Conservation (phyloP, 2,888 invertebrate genomes). For the Oscheius sp. region DNA sequence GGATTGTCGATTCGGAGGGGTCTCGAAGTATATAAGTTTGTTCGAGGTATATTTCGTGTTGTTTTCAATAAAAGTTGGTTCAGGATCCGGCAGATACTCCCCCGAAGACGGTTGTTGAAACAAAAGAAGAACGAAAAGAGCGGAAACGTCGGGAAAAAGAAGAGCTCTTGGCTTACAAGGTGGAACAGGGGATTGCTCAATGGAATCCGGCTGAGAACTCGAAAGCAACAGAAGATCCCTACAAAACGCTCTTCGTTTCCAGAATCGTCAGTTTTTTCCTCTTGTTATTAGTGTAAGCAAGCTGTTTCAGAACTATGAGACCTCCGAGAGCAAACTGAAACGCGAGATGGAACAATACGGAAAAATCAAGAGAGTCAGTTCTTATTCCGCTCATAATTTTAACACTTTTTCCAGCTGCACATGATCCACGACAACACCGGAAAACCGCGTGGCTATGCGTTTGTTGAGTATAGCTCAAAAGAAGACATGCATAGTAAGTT, state of each 20-base stretch:
- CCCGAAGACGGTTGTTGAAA: slow-evolving; percentile 92
- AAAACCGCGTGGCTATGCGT: slow-evolving; percentile 97
- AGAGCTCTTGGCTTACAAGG: slow-evolving; percentile 90
- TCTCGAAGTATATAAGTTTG: slow-evolving; percentile 84
- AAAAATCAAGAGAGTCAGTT: slow-evolving; percentile 89
- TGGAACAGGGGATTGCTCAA: slow-evolving; percentile 95
- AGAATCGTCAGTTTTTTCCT: slow-evolving; percentile 84
- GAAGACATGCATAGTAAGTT: slow-evolving; percentile 99
- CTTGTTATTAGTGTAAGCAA: not conserved
- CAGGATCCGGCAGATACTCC: slow-evolving; percentile 97
- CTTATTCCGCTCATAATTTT: not conserved
- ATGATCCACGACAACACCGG: slow-evolving; percentile 80
- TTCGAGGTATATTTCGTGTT: slow-evolving; percentile 84
- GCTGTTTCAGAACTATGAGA: slow-evolving; percentile 89
- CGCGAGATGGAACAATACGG: slow-evolving; percentile 99
- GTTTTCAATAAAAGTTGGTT: slow-evolving; percentile 35
- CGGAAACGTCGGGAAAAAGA: slow-evolving; percentile 85
- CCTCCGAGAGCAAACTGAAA: slow-evolving; percentile 94
- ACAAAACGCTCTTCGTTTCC: slow-evolving; percentile 95
- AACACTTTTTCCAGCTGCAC: slow-evolving; percentile 79
- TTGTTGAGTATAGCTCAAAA: slow-evolving; percentile 99
- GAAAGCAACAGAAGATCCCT: slow-evolving; percentile 89
- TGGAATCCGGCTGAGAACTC: slow-evolving; percentile 82
- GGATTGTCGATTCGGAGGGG: slow-evolving; percentile 86
- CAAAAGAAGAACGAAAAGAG: slow-evolving; percentile 83